A percentile compares a stretch with the other conserved stretches of the same genome.
Conservation (phyloP, 2,113 vertebrate genomes). For the Leptobrachium ailaonicum region DNA sequence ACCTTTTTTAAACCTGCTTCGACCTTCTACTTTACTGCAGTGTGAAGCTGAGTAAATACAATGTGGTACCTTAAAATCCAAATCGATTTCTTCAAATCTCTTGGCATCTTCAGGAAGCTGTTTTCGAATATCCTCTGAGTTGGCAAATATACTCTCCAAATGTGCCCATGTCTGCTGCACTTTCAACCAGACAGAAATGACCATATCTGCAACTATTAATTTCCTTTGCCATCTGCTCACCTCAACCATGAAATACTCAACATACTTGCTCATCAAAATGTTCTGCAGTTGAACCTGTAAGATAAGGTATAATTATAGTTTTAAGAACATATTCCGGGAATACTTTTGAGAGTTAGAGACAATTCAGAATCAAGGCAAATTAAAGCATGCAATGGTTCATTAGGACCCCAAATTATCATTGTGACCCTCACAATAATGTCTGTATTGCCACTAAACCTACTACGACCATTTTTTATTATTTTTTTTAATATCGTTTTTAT, state of each 20-base stretch:
- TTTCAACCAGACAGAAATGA: constrained; percentile 74
- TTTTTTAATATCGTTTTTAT: too few species aligned
- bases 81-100: constrained; percentile 72
- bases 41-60: too few species aligned
- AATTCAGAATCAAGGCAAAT: too few species aligned
- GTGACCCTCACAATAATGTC: too few species aligned
- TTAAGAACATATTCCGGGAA: too few species aligned
- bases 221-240: constrained; percentile 77
- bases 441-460: too few species aligned
- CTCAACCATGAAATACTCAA: constrained; percentile 77
- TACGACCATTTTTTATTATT: too few species aligned
- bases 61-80: constrained; percentile 72
- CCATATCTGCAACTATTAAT: constrained; percentile 73
- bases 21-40: too few species aligned
- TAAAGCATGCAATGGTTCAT: too few species aligned
- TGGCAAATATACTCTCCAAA: constrained; percentile 79
- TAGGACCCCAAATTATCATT: too few species aligned
- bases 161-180: constrained; percentile 80
- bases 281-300: constrained; percentile 73
- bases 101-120: constrained; percentile 75
- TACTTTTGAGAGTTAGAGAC: too few species aligned
- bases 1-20: too few species aligned
- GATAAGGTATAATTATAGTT: neutral
- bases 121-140: constrained; percentile 76
- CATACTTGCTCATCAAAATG: constrained; percentile 80